phyloP scores from a whole-genome alignment of 2,888 invertebrate genomes.

The Rhopalosiphum nymphaeae region DNA sequence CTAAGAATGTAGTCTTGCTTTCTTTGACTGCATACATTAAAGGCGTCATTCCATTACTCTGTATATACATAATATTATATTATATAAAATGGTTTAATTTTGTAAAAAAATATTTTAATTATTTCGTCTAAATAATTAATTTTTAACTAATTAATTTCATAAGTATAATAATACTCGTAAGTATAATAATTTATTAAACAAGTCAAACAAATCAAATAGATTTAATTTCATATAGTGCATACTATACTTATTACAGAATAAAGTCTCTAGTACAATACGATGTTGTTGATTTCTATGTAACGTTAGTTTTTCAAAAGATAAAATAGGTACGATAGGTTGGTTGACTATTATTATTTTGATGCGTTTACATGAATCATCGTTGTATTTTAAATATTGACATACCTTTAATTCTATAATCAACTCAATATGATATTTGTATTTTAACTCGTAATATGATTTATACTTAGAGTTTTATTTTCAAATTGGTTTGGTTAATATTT shows the following conservation, averaged over 20 bases:
- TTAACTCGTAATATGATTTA: background rate
- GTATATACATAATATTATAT: slow-evolving; percentile 70
- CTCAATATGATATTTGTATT: background rate
- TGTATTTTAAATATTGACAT: background rate
- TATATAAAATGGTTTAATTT: background rate
- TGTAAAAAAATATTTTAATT: background rate
- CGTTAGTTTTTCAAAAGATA: background rate
- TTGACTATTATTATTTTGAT: background rate
- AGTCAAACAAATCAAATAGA: background rate
- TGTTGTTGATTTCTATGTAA: background rate
- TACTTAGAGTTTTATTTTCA: background rate
- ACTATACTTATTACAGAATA: background rate
- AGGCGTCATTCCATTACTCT: slow-evolving; percentile 94
- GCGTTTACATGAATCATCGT: background rate
- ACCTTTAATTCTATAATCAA: background rate
- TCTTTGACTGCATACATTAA: slow-evolving; percentile 97
- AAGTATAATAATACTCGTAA: too few relatives aligned
- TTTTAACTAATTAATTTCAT: background rate
- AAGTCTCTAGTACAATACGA: background rate
- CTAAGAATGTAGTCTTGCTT: slow-evolving; percentile 90
- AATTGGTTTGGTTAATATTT: background rate
- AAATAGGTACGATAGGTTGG: background rate
- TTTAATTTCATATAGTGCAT: background rate
- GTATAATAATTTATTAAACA: background rate
- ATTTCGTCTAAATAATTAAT: background rate